Conservation (phyloP, 2,113 vertebrate genomes). For the Ptychochromis oligacanthus region DNA sequence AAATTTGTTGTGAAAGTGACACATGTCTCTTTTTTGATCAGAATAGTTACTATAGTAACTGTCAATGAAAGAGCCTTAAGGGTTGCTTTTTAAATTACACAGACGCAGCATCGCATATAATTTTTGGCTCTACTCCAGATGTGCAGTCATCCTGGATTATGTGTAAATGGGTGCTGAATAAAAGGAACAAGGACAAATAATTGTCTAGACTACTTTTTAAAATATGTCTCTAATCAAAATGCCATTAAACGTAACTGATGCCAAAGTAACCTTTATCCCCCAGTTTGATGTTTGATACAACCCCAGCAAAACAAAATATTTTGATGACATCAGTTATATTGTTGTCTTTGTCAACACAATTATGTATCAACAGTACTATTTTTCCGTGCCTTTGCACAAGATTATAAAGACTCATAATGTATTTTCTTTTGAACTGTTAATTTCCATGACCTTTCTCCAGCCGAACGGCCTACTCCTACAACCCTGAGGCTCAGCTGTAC, state of each 20-base stretch:
- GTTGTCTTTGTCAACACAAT: not conserved
- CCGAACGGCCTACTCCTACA: constrained; percentile 92
- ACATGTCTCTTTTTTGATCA: not conserved
- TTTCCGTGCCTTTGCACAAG: not conserved
- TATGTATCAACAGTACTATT: not conserved
- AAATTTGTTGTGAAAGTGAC: not conserved
- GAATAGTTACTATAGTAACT: not conserved
- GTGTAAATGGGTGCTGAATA: constrained; percentile 7
- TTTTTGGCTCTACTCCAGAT: not conserved
- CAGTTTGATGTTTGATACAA: constrained; percentile 6
- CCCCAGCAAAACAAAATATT: not conserved
- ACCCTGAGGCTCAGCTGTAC: constrained; percentile 91
- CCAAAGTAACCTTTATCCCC: not conserved
- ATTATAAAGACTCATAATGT: not conserved
- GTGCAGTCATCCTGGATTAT: constrained; percentile 4
- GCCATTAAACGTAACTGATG: not conserved
- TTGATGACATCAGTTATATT: not conserved
- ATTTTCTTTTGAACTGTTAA: not conserved
- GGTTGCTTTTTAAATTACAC: not conserved
- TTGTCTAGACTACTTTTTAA: constrained; percentile 20
- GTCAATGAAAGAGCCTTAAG: not conserved
- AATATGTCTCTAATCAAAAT: constrained; percentile 9
- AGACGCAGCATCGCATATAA: not conserved
- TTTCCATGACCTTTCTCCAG: constrained; percentile 70
- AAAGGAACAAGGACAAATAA: constrained; percentile 9